Evolutionary conservation across 2,113 vertebrate genomes (phyloP), one percentile per base, ranked within the genome.

Genomic region (Polypterus bichir): DNA sequence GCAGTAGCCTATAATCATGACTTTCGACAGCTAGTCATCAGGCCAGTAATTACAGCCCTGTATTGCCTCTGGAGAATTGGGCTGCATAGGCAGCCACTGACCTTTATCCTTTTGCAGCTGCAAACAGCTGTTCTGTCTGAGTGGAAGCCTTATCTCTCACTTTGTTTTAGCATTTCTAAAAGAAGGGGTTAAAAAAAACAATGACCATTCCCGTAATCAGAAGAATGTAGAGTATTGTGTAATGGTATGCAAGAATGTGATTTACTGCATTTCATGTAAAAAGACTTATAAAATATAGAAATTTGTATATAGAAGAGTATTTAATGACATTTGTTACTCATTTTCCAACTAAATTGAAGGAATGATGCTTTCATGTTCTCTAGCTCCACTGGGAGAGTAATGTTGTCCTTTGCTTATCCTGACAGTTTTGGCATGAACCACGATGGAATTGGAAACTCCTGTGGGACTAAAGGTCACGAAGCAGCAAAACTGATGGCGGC

Each of bases 351-450:
- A 44, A 61, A 47, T 9, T 27, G 53, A 27, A 27, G 27, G 61
- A 54, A 46, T 10, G 46, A 49, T 63, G 55, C 9, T 46, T 45
- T 47, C 59, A 49, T 54, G 63, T 46, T 62, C 49, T 47, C 48
- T 44, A 11, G 56, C 46, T 59, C 27, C 57, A 59, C 49, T 53
- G 7, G 59, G 49, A 9, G 10, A 9, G 27, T 60, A 64, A 64
- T 54, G 47, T 49, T 53, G 58, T 75, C 68, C 76, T 59, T 54
- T 59, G 48, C 82, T 70, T 80, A 64, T 81, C 60, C 62, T 72
- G 68, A 74, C 81, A 98, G 95, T 86, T 98, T 98, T 77, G 95
- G 95, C 77, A 98, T 98, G 95, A 98, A 98, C 86, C 95, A 98
- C 67, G 95, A 98, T 70, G 95, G 95, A 76, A 96, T 97, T 73